A percentile compares a stretch with the other conserved stretches of the same genome.
Conservation (phyloP, 2,797 vertebrate species). For the Megalops cyprinoides region DNA sequence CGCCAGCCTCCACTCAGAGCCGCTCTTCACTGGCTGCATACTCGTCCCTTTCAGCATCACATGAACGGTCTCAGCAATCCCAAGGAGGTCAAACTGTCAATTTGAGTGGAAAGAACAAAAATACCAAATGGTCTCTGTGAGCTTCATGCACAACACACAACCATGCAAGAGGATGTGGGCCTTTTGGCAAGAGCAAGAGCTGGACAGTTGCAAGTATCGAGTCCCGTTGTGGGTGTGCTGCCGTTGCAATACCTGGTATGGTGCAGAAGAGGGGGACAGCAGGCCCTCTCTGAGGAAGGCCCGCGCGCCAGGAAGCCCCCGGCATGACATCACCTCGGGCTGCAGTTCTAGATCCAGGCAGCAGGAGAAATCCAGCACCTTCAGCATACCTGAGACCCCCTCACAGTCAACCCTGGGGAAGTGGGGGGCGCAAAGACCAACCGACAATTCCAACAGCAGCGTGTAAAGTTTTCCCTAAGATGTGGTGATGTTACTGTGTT, state of each 20-base stretch:
- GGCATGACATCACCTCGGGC: slow-evolving; percentile 42
- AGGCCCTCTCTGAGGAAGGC: slow-evolving; percentile 57
- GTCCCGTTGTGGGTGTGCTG: too few relatives aligned
- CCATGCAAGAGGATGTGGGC: neutral
- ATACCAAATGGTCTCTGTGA: too few relatives aligned
- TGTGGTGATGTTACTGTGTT: too few relatives aligned
- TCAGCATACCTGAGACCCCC: slow-evolving; percentile 12
- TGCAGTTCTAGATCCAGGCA: slow-evolving; percentile 62
- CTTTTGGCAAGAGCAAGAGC: neutral
- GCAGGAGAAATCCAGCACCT: slow-evolving; percentile 57
- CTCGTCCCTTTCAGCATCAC: slow-evolving; percentile 38
- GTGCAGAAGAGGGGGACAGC: slow-evolving; percentile 45
- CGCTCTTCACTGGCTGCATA: slow-evolving; percentile 37
- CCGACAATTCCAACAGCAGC: too few relatives aligned
- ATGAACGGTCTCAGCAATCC: slow-evolving; percentile 52
- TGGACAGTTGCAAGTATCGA: too few relatives aligned
- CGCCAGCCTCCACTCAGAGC: slow-evolving; percentile 36
- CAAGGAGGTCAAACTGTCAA: slow-evolving; percentile 52
- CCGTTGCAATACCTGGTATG: slow-evolving; percentile 57
- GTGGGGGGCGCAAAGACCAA: neutral
- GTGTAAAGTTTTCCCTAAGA: too few relatives aligned
- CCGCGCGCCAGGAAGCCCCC: slow-evolving; percentile 50
- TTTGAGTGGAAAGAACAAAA: neutral
- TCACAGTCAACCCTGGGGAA: slow-evolving; percentile 6
- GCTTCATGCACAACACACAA: too few relatives aligned